A percentile compares a stretch with the other conserved stretches of the same genome.
Evolutionary conservation across 2,797 vertebrate species (phyloP).

Genomic region (Sebastes vulpes): DNA sequence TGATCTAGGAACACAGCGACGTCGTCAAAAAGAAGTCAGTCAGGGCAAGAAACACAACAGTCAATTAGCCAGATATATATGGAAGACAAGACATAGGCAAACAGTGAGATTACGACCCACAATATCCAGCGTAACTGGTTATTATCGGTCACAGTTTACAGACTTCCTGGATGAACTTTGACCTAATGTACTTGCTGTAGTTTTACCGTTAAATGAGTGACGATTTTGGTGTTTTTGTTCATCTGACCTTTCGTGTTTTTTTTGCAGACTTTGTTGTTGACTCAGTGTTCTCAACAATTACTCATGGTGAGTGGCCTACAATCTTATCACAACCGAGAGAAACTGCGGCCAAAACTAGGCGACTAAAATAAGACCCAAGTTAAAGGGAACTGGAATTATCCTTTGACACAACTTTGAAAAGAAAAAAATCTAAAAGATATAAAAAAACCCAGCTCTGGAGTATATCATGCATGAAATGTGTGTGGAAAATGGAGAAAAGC

Average conservation of each 20-base stretch:
- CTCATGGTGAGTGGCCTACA: not conserved
- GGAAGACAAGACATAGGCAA: not conserved
- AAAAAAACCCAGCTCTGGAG: conserved; percentile 11
- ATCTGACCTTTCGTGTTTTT: not conserved
- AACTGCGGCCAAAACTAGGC: not conserved
- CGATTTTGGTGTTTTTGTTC: rapidly evolving
- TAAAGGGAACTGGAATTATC: conserved; percentile 5
- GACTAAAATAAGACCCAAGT: conserved; percentile 10
- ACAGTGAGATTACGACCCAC: not conserved
- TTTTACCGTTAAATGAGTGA: not conserved
- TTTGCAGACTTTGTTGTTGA: conserved; percentile 10
- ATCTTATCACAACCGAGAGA: conserved; percentile 10
- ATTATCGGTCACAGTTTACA: not conserved
- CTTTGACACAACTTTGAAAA: conserved; percentile 7
- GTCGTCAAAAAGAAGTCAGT: not conserved
- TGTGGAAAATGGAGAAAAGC: conserved; percentile 63
- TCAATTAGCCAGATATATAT: no score
- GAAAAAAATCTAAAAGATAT: not conserved
- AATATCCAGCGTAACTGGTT: not conserved
- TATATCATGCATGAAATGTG: conserved; percentile 49
- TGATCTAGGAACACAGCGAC: not conserved
- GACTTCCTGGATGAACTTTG: conserved; percentile 3
- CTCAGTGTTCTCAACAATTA: conserved; percentile 16
- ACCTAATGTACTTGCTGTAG: not conserved
- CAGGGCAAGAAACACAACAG: no score